Conservation (phyloP, 2,888 invertebrate species). For the Mermis nigrescens region DNA sequence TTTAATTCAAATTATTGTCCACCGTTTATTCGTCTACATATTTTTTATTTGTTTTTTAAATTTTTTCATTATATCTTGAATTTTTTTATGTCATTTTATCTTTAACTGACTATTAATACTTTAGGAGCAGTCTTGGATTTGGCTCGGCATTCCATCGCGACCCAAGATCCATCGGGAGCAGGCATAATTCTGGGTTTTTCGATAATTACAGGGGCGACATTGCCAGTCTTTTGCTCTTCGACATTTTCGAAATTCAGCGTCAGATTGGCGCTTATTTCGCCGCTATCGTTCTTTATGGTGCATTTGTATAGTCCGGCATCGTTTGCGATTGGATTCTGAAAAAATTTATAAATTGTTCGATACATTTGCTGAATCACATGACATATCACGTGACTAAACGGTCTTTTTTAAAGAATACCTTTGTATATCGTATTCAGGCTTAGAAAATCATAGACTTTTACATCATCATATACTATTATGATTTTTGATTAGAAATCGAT, state of each 20-base stretch:
- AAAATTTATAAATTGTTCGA: too few relatives aligned
- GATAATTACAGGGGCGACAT: conserved; percentile 57
- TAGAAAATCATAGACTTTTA: too few relatives aligned
- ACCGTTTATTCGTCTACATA: neutral
- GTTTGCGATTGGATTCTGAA: conserved; percentile 70
- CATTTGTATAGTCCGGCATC: conserved; percentile 96
- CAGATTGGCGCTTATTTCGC: conserved; percentile 87
- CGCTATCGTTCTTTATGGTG: conserved; percentile 81
- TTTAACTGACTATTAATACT: neutral
- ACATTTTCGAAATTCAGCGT: conserved; percentile 69
- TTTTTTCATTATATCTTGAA: neutral
- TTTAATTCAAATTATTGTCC: too few relatives aligned
- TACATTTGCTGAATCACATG: too few relatives aligned
- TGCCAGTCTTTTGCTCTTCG: neutral
- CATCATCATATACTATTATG: too few relatives aligned
- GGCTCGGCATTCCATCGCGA: conserved; percentile 83
- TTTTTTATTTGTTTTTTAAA: neutral
- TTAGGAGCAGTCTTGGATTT: conserved; percentile 44
- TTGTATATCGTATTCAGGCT: too few relatives aligned
- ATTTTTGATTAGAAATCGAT: too few relatives aligned
- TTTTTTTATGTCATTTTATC: neutral
- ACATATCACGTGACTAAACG: too few relatives aligned
- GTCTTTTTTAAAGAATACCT: too few relatives aligned
- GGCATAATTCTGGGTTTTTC: conserved; percentile 98
- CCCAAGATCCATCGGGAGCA: conserved; percentile 83